Evolutionary conservation across 2,888 invertebrate genomes (phyloP).

Genomic region (Lucinisca nassula): DNA sequence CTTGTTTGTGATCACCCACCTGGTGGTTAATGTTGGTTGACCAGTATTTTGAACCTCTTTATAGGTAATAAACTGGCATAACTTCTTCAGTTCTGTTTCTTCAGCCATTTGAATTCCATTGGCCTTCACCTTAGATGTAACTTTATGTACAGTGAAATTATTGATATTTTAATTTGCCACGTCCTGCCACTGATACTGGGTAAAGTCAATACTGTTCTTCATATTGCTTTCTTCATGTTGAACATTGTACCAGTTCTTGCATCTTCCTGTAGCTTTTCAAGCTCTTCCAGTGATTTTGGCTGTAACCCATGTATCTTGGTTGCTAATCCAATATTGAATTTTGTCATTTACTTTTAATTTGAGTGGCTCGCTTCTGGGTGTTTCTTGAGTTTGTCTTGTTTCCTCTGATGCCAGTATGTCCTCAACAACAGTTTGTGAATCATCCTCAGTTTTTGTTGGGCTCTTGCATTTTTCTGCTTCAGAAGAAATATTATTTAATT

Average conservation of each 20-base stretch:
- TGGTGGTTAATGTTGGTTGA: constrained; percentile 36
- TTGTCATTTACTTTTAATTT: constrained; percentile 27
- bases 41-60: constrained; percentile 31
- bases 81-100: constrained; percentile 20
- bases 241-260: constrained; percentile 47
- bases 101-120: background rate
- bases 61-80: constrained; percentile 23
- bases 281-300: constrained; percentile 40
- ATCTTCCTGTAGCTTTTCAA: constrained; percentile 20
- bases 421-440: background rate
- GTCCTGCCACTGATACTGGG: background rate
- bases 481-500: background rate
- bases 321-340: constrained; percentile 28
- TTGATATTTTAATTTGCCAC: background rate
- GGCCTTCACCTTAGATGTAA: background rate
- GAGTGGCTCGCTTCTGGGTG: background rate
- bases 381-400: background rate
- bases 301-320: constrained; percentile 32
- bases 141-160: background rate
- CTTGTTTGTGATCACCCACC: constrained; percentile 60
- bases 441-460: background rate
- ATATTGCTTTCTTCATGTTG: constrained; percentile 15
- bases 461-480: background rate
- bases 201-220: constrained; percentile 27
- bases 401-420: background rate